Evolutionary conservation across 2,888 invertebrate genomes (phyloP), one percentile per base, ranked within the genome.

Genomic region (Steromphala cineraria): DNA sequence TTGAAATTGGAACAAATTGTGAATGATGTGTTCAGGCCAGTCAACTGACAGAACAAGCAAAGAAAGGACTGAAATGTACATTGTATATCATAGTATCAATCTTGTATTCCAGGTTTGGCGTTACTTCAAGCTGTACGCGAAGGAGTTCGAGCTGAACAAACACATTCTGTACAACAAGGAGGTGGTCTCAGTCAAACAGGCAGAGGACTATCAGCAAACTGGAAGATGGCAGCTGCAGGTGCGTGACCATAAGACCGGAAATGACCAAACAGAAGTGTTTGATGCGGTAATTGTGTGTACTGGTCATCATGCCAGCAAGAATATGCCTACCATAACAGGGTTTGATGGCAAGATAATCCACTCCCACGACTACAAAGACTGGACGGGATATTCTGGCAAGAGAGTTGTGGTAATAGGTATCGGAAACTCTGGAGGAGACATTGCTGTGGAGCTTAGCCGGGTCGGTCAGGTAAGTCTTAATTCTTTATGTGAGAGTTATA

Each of bases 401-500:
- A 86, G 91, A 52, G 93, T 94, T 2, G 90, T 94, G 24, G 91
- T 94, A 1, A 88, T 94, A 28, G 94, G 94, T 2, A 93, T 94
- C 78, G 94, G 94, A 2, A 94, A 94, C 84, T 94, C 94, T 1
- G 94, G 94, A 0, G 90, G 93, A 3, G 94, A 94, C 86, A 90
- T 92, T 10, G 93, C 94, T n/a, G 94, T 94, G 2, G 94, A 94
- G 74, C 86, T 94, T 36, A 89, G 92, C 79, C 85, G 91, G 40
- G 36, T 21, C 17, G 74, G 79, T 10, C 79, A 82, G 80, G 85
- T 85, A 17, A 53, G 78, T 62, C 53, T n/a, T n/a, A n/a, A n/a
- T n/a, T n/a, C n/a, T n/a, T n/a, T n/a, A n/a, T n/a, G n/a, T n/a
- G n/a, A n/a, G n/a, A n/a, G n/a, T n/a, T n/a, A n/a, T n/a, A n/a